Base-by-base conservation (phyloP, 2,113 vertebrate species). In the Solenodon paradoxus region DNA sequence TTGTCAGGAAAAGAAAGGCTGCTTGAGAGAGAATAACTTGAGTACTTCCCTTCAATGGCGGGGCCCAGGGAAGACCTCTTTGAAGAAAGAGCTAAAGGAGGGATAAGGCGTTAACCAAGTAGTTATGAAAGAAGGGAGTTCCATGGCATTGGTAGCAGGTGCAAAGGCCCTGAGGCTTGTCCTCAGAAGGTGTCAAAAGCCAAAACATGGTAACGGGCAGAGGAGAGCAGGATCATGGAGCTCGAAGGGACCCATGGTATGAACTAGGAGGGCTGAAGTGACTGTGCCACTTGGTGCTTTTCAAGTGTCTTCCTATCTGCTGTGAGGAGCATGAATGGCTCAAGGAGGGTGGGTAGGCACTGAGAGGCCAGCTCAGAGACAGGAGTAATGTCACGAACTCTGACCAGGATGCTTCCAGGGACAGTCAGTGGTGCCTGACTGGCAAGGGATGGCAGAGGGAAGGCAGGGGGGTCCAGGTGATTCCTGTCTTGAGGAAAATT, bases 151-250 rank as follows among this genome's bases (percentile, higher is more conserved):
- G 16, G 38, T 63, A 16, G 83, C 55, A 15, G 0, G 7, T 88
- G 83, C 83, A 59, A 45, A 94, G 92, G 68, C 74, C 85, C 85
- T 77, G 66, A 47, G 77, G 69, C 42, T 32, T 66, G 24, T 82
- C 9, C 53, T 61, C 2, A 38, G 55, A 75, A 35, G 26, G 1
- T 2, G 5, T 11, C 9, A 19, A 9, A 66, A 22, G 66, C 57
- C 2, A 16, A 57, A 35, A 19, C 17, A 1, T 35, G 74, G 30
- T 17, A 1, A 8, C 9, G 0, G 57, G 11, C 3, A 9, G 51
- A 8, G 26, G 19, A 24, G 53, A 15, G 55, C 13, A 5, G 30
- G n/a, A n/a, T n/a, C n/a, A n/a, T n/a, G n/a, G n/a, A n/a, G n/a
- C n/a, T n/a, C n/a, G n/a, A n/a, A 55, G 19, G 63, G n/a, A 4